Evolutionary conservation across 2,888 invertebrate genomes (phyloP), one percentile per base, ranked within the genome.

Genomic region (Entomobrya proxima): DNA sequence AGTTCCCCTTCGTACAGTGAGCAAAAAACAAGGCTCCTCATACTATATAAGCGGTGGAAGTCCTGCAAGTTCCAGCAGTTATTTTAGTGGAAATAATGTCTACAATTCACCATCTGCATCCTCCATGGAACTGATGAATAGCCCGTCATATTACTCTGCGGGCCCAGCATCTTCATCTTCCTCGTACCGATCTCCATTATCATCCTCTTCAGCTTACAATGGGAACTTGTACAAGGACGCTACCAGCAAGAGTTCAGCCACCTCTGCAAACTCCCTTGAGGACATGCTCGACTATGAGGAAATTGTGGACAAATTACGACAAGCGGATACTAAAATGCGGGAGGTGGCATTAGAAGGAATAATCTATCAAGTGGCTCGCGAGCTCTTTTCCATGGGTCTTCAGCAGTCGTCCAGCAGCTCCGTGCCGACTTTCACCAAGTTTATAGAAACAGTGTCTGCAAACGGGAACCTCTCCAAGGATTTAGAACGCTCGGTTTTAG

Each of bases 301-400:
- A 90, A 93, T 95, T 90, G 92, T 95, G 91, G 95, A 95, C 86
- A 93, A 95, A 87, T 92, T 95, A 87, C 94, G 94, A 90, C 94
- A 95, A 0, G 94, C 95, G 0, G 95, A 95, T 90, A 94, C 94
- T 77, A 92, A 95, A 7, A 95, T 95, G 92, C 95, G 95, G 1
- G 95, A 96, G 91, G 95, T 95, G 91, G 94, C 95, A 0, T 92
- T 96, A 80, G 95, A 96, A 91, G 95, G 96, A 92, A 95, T 96
- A 24, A 95, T 96, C 88, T 96, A 96, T 91, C 95, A 96, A 90
- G 92, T 96, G 74, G 95, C 96, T 27, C 95, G 95, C 93, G 95
- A 96, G 91, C 95, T 96, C 95, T 96, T 96, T 92, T 94, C 95
- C 0, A 95, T 96, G 91, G 95, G 95, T 0, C 92, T 96, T 88